A percentile compares a stretch with the other conserved stretches of the same genome.
phyloP scores from a whole-genome alignment of 2,888 invertebrate species.

The Epistrophe eligans region DNA sequence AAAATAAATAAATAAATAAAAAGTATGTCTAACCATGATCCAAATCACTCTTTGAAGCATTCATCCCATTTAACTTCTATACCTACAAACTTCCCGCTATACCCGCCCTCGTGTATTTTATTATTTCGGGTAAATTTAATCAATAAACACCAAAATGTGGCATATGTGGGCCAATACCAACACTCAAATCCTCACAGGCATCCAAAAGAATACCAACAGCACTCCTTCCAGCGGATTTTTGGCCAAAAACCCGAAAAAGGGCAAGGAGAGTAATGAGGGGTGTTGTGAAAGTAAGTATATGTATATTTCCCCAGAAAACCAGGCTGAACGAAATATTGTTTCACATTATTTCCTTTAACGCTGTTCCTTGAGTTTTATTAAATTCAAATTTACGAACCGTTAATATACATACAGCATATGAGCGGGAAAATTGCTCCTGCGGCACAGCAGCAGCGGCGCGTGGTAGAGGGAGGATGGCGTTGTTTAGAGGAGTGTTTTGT shows the following conservation, averaged over 20 bases:
- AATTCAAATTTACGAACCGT: constrained; percentile 76
- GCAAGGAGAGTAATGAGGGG: constrained; percentile 10
- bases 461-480: background rate
- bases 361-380: constrained; percentile 73
- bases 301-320: constrained; percentile 22
- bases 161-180: constrained; percentile 73
- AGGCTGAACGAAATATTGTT: constrained; percentile 68
- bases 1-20: constrained; percentile 11
- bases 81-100: background rate
- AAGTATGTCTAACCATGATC: constrained; percentile 45
- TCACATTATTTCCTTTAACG: constrained; percentile 59
- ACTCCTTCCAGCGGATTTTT: constrained; percentile 4
- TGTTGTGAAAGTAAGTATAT: background rate
- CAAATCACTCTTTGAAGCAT: constrained; percentile 49
- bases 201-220: constrained; percentile 34
- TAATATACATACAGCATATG: constrained; percentile 63
- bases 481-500: background rate
- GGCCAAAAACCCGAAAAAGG: background rate
- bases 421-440: constrained; percentile 57
- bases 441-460: background rate
- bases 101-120: constrained; percentile 27
- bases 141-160: constrained; percentile 73
- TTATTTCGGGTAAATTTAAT: constrained; percentile 71
- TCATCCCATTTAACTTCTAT: constrained; percentile 10
- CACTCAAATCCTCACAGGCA: constrained; percentile 28